A percentile compares a stretch with the other conserved stretches of the same genome.
These are phyloP conservation scores for Seira sanloemensis DNA, from an alignment of 2,888 invertebrate genomes.

Conservation along the genomic window DNA sequence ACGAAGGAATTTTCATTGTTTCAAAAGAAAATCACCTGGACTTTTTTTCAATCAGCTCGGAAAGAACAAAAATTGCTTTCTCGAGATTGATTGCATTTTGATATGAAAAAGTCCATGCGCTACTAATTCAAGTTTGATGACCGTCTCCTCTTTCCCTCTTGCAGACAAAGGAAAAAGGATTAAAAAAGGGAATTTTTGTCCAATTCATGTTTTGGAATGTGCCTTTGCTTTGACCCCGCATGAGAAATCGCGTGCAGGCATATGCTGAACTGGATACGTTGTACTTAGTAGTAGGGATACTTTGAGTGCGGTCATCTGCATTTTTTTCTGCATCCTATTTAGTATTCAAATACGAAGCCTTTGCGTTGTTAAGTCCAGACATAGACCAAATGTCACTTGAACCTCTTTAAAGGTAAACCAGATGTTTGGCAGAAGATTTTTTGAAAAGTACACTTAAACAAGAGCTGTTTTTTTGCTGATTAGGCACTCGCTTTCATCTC, in stretches of 20 bases:
- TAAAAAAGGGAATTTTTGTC: not conserved
- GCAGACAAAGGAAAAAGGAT: not conserved
- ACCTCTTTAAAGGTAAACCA: not conserved
- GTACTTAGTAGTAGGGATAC: not conserved
- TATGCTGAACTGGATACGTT: not conserved
- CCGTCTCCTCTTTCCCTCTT: not conserved
- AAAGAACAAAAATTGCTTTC: not conserved
- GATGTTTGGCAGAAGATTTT: not conserved
- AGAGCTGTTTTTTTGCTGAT: not conserved
- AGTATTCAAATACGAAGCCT: not conserved
- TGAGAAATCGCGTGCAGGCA: not conserved
- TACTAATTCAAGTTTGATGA: not conserved
- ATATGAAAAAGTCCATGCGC: not conserved
- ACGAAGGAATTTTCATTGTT: no score
- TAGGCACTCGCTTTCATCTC: not conserved
- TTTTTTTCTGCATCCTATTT: not conserved
- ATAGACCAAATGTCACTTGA: not conserved
- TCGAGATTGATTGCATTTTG: not conserved
- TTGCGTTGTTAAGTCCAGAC: not conserved
- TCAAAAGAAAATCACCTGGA: not conserved
- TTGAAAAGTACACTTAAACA: not conserved
- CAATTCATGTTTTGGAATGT: not conserved
- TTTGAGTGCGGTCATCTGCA: not conserved
- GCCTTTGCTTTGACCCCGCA: not conserved
- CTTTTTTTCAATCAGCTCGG: not conserved